These are phyloP conservation scores for Mormyrus proboscirostris DNA, from an alignment of 2,797 vertebrate species.

Conservation along the genomic window DNA sequence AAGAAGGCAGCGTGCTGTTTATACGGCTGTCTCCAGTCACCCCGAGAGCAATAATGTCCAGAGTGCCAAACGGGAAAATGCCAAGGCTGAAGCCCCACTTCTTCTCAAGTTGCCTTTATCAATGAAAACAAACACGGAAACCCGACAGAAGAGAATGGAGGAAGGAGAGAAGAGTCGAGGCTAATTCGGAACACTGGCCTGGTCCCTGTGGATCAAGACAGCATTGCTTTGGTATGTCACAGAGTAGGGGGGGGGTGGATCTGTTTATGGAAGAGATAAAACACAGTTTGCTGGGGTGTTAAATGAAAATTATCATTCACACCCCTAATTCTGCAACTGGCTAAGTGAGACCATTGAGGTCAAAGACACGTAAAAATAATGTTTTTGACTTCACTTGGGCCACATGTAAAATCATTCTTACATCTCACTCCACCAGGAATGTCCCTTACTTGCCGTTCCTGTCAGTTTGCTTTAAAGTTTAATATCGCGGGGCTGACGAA, in stretches of 20 bases:
- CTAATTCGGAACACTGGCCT: neutral
- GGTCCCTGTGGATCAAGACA: conserved; percentile 16
- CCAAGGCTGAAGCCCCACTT: neutral
- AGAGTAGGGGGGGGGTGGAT: conserved; percentile 27
- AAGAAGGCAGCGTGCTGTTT: neutral
- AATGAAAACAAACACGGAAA: conserved; percentile 10
- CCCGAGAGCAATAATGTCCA: neutral
- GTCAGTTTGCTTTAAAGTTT: neutral
- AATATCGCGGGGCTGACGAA: neutral
- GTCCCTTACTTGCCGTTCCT: neutral
- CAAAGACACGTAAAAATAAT: conserved; percentile 46
- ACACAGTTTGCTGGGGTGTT: conserved; percentile 23
- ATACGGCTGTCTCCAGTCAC: neutral
- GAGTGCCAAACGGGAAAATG: neutral
- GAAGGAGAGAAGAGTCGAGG: neutral
- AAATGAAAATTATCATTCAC: conserved; percentile 41
- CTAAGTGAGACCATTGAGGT: conserved; percentile 34
- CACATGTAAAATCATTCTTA: neutral
- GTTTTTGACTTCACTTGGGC: neutral
- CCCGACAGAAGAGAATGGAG: conserved; percentile 18
- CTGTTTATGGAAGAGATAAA: neutral
- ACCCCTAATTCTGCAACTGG: conserved; percentile 39
- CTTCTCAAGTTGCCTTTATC: conserved; percentile 1
- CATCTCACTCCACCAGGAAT: neutral
- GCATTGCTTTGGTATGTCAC: conserved; percentile 44